These are phyloP conservation scores for Acanthacorydalis orientalis DNA, from an alignment of 2,888 invertebrate species.

Conservation along the genomic window DNA sequence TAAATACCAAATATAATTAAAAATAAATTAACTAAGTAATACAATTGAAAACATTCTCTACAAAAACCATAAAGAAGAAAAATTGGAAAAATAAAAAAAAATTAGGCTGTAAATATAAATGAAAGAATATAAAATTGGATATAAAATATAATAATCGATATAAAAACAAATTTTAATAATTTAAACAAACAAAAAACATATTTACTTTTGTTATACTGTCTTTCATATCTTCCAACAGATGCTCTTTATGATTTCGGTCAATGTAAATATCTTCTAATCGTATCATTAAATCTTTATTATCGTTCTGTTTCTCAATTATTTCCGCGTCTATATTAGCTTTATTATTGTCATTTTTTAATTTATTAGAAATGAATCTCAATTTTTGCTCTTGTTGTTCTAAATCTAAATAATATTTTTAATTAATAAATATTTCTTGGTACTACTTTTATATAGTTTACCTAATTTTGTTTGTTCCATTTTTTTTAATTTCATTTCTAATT, in stretches of 20 bases:
- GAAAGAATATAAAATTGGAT: no score
- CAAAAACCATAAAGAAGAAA: no score
- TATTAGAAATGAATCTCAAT: neutral
- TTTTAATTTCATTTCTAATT: neutral
- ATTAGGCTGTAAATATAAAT: no score
- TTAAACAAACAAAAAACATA: no score
- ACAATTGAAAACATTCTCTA: no score
- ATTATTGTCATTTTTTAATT: neutral
- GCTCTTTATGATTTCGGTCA: constrained; percentile 3
- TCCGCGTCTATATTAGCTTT: neutral
- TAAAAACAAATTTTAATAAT: no score
- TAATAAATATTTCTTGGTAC: neutral
- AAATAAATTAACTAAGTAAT: no score
- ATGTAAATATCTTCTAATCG: constrained; percentile 4
- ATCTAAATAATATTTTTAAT: neutral
- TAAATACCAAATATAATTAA: no score
- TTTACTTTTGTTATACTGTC: neutral
- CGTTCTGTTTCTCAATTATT: neutral
- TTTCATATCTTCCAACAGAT: neutral
- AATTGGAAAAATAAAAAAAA: no score
- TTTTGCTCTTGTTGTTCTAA: constrained; percentile 1
- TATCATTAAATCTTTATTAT: constrained; percentile 3
- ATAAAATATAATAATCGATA: no score
- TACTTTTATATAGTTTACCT: neutral
- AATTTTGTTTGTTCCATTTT: constrained; percentile 1